Conservation (phyloP, 2,113 vertebrate species). For the Panthera uncia region DNA sequence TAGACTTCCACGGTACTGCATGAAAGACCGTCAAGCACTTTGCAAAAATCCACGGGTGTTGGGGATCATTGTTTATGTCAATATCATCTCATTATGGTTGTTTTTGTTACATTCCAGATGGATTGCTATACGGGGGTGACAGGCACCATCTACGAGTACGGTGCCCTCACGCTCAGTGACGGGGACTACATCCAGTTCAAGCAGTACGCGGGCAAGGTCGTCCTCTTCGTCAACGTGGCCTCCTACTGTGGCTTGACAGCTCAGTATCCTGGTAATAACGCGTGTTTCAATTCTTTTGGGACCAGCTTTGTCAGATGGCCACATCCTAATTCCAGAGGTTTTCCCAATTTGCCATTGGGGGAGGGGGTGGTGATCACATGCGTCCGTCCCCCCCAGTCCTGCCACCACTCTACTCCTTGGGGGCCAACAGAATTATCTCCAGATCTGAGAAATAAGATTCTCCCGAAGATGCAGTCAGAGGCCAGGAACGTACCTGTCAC, state of each 20-base stretch:
- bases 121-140: slow-evolving; percentile 84
- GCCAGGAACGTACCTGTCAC: background rate
- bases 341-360: background rate
- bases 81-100: background rate
- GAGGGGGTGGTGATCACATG: too few species aligned
- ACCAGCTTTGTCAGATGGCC: background rate
- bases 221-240: slow-evolving; percentile 95
- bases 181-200: slow-evolving; percentile 86
- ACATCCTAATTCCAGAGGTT: background rate
- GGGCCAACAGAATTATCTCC: background rate
- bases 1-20: background rate
- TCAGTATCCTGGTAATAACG: slow-evolving; percentile 92
- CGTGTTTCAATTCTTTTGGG: background rate
- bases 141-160: slow-evolving; percentile 88
- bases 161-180: slow-evolving; percentile 86
- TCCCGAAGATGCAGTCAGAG: background rate
- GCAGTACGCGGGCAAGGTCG: slow-evolving; percentile 86
- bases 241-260: slow-evolving; percentile 92
- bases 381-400: background rate
- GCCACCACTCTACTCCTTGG: background rate
- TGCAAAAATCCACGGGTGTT: background rate
- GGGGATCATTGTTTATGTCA: background rate
- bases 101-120: slow-evolving; percentile 74
- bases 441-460: background rate
- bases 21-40: background rate